Evolutionary conservation across 2,888 invertebrate genomes (phyloP).

Genomic region (Tachina lurida): DNA sequence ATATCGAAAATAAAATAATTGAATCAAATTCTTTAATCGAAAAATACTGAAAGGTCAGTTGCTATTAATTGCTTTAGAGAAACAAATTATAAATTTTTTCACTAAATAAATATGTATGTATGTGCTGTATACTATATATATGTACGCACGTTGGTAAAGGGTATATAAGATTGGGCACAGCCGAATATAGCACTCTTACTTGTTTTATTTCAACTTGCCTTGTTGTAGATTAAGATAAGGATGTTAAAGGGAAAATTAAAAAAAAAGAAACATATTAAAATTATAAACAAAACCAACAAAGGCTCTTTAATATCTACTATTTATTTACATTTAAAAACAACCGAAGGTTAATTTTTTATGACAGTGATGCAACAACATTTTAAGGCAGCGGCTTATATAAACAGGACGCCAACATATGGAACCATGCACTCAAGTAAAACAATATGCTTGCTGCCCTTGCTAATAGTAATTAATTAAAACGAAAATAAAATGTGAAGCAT

Average conservation of each 20-base stretch:
- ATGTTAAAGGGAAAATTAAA: constrained; percentile 25
- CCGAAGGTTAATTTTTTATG: constrained; percentile 45
- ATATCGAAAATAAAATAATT: no score
- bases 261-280: constrained; percentile 1
- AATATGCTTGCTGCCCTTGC: constrained; percentile 51
- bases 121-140: no score
- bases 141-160: no score
- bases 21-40: no score
- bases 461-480: constrained; percentile 69
- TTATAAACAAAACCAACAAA: constrained; percentile 44
- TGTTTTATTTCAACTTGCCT: constrained; percentile 26
- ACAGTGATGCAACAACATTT: constrained; percentile 6
- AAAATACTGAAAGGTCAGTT: no score
- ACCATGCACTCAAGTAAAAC: constrained; percentile 15
- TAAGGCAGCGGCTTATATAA: background rate
- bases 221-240: constrained; percentile 48
- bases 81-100: no score
- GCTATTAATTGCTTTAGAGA: no score
- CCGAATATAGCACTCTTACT: no score
- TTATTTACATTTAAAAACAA: constrained; percentile 43
- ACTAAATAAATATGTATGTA: no score
- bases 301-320: constrained; percentile 45
- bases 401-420: constrained; percentile 41
- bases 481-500: constrained; percentile 52
- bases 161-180: no score